Conservation (phyloP, 2,888 invertebrate genomes). For the Cremastinae sp. region DNA sequence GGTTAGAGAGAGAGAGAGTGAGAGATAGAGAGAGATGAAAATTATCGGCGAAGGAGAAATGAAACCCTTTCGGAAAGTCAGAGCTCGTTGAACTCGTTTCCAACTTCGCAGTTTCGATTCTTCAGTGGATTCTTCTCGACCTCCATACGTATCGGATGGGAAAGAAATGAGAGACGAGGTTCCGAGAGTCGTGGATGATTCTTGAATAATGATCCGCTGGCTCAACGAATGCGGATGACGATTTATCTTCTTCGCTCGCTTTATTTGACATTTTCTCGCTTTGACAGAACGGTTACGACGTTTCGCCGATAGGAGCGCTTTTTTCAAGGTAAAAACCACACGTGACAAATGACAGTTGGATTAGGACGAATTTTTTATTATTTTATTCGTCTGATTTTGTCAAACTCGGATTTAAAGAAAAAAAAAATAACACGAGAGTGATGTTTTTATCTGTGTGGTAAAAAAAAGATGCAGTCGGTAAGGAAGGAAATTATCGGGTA, state of each 20-base stretch:
- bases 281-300: neutral
- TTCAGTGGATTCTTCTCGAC: neutral
- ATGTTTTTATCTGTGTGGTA: neutral
- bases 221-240: no score
- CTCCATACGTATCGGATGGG: neutral
- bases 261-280: constrained; percentile 2
- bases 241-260: no score
- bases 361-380: neutral
- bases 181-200: no score
- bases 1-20: neutral
- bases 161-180: neutral
- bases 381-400: neutral
- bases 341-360: constrained; percentile 29
- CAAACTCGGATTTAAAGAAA: no score
- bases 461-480: no score
- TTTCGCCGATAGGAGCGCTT: constrained; percentile 3
- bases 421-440: no score
- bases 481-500: neutral
- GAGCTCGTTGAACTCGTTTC: neutral
- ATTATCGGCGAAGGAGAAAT: neutral
- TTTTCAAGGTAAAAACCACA: constrained; percentile 38
- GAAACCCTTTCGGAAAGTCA: constrained; percentile 2
- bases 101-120: neutral
- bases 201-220: no score
- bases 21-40: neutral